phyloP scores from a whole-genome alignment of 1,140 invertebrate genomes.

The Battus philenor region DNA sequence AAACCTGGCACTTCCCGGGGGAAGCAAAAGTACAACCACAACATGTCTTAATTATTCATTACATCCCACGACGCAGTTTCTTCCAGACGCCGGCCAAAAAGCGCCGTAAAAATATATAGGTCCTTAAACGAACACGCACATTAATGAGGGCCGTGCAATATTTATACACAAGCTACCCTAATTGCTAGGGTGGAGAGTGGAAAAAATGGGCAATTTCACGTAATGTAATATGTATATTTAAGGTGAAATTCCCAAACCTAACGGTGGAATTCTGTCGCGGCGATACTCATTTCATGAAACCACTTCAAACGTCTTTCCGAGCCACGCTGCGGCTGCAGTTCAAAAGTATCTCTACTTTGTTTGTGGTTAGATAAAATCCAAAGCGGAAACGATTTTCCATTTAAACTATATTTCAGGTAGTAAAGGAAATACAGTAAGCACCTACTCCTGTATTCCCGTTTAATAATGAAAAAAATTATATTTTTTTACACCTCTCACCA shows the following conservation, averaged over 20 bases:
- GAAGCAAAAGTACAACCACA: conserved; percentile 20
- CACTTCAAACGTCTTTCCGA: conserved; percentile 67
- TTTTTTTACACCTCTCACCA: no score
- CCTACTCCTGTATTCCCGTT: no score
- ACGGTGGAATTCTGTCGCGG: conserved; percentile 62
- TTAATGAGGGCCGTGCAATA: conserved; percentile 74
- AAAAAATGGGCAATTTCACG: conserved; percentile 76
- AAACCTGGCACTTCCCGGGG: conserved; percentile 38
- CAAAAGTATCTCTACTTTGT: conserved; percentile 49
- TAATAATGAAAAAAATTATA: no score
- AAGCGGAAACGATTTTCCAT: neutral
- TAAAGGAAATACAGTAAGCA: no score
- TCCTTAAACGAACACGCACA: conserved; percentile 69
- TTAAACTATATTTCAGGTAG: no score
- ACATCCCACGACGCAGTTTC: conserved; percentile 50
- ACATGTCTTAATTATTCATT: conserved; percentile 70
- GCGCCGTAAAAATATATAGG: conserved; percentile 64
- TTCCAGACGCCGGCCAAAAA: conserved; percentile 52
- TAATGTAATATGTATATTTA: conserved; percentile 77
- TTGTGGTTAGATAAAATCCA: conserved; percentile 3
- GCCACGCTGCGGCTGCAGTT: conserved; percentile 24
- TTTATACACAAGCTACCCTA: conserved; percentile 73
- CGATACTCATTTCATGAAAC: conserved; percentile 59
- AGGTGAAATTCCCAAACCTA: conserved; percentile 60
- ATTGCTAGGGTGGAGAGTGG: conserved; percentile 75